These are phyloP conservation scores for Antennarius striatus DNA, from an alignment of 2,113 vertebrate genomes.

Conservation along the genomic window DNA sequence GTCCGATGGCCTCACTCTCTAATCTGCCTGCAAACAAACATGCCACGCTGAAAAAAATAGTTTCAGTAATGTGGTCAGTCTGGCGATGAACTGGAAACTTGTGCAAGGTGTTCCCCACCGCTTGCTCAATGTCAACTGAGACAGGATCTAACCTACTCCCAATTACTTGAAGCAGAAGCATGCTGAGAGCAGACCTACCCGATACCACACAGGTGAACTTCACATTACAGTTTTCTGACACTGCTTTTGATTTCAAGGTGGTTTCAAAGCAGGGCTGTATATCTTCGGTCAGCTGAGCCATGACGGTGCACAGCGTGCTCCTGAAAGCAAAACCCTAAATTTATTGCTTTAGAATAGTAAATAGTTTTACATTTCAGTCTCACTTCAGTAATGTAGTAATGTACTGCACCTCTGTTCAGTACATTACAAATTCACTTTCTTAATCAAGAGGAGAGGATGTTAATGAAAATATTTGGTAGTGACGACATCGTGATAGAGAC, in stretches of 20 bases:
- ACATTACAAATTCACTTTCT: slow-evolving; percentile 34
- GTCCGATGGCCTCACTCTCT: slow-evolving; percentile 1
- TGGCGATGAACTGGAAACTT: neutral
- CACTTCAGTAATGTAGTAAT: slow-evolving; percentile 23
- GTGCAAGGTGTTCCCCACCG: neutral
- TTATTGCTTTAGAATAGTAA: slow-evolving; percentile 16
- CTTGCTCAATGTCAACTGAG: no score
- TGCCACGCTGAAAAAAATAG: neutral
- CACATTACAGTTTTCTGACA: slow-evolving; percentile 92
- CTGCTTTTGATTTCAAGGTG: slow-evolving; percentile 92
- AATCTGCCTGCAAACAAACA: slow-evolving; percentile 3
- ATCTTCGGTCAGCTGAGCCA: slow-evolving; percentile 96
- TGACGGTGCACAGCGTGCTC: slow-evolving; percentile 96
- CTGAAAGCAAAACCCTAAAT: slow-evolving; percentile 78
- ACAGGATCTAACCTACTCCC: neutral
- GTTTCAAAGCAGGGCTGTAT: slow-evolving; percentile 93
- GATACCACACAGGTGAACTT: slow-evolving; percentile 94
- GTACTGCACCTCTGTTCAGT: slow-evolving; percentile 29
- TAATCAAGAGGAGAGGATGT: slow-evolving; percentile 38
- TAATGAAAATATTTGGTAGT: slow-evolving; percentile 63
- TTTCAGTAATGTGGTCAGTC: neutral
- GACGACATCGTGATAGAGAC: slow-evolving; percentile 34
- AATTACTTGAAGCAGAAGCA: neutral
- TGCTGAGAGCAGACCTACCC: slow-evolving; percentile 79
- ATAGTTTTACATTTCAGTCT: slow-evolving; percentile 9